phyloP scores from a whole-genome alignment of 2,797 vertebrate genomes.

The Spheniscus humboldti region DNA sequence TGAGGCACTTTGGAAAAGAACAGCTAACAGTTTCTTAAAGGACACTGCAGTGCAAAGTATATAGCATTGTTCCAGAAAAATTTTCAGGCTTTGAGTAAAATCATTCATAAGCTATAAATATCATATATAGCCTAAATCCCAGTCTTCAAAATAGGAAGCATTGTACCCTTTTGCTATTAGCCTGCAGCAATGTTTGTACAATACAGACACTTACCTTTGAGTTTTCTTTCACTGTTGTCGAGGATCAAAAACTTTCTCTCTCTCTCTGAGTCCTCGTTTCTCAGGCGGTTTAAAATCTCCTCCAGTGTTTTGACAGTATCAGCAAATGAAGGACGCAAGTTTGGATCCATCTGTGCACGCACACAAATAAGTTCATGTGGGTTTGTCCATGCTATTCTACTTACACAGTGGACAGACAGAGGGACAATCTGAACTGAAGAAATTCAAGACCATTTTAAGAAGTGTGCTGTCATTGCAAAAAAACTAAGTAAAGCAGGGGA shows the following conservation, averaged over 20 bases:
- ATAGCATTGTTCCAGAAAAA: background rate
- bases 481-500: background rate
- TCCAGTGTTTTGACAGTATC: conserved; percentile 88
- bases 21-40: background rate
- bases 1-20: background rate
- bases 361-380: background rate
- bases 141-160: background rate
- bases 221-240: conserved; percentile 82
- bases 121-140: background rate
- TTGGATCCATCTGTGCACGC: conserved; percentile 90
- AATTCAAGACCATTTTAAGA: background rate
- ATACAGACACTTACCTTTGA: conserved; percentile 79
- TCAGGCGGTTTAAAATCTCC: conserved; percentile 80
- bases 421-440: background rate
- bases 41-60: background rate
- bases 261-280: conserved; percentile 80
- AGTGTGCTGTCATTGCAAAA: background rate
- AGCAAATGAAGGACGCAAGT: conserved; percentile 88
- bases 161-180: background rate
- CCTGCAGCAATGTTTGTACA: background rate
- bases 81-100: background rate
- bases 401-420: background rate
- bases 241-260: conserved; percentile 73
- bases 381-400: background rate
- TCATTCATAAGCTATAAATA: background rate